These are phyloP conservation scores for Rhynchopsitta pachyrhyncha DNA, from an alignment of 2,113 vertebrate species.

Conservation along the genomic window DNA sequence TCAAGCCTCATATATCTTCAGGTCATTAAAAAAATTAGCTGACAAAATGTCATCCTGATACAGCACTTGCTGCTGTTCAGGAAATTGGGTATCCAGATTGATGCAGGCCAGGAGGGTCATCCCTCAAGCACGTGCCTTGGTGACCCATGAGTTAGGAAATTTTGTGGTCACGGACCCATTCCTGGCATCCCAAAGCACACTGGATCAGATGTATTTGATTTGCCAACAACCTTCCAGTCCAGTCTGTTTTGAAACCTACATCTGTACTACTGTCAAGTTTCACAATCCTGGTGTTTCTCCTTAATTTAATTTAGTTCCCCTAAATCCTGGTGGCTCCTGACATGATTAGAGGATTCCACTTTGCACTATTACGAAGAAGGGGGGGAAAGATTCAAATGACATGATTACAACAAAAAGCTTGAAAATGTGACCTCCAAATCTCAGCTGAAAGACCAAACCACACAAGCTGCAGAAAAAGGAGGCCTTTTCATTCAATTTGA, in stretches of 20 bases:
- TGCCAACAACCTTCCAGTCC: not conserved
- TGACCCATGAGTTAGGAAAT: not conserved
- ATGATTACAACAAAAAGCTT: not conserved
- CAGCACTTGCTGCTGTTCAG: not conserved
- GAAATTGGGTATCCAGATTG: not conserved
- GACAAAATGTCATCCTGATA: not conserved
- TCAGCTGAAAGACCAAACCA: not conserved
- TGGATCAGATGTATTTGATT: not conserved
- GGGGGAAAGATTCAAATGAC: not conserved
- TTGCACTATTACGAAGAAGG: not conserved
- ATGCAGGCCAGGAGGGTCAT: not conserved
- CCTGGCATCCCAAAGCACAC: not conserved
- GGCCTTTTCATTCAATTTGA: not conserved
- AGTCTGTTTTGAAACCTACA: not conserved
- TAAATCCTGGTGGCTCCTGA: not conserved
- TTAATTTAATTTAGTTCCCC: constrained; percentile 5
- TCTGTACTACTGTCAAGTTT: not conserved
- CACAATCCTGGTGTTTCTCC: not conserved
- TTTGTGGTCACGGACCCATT: not conserved
- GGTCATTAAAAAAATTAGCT: not conserved
- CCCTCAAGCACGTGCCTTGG: not conserved
- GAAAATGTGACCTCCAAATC: not conserved
- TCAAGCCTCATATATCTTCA: not conserved
- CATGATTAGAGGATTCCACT: not conserved
- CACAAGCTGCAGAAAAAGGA: not conserved